phyloP scores from a whole-genome alignment of 2,888 invertebrate species.

The Barypeithes pellucidus region DNA sequence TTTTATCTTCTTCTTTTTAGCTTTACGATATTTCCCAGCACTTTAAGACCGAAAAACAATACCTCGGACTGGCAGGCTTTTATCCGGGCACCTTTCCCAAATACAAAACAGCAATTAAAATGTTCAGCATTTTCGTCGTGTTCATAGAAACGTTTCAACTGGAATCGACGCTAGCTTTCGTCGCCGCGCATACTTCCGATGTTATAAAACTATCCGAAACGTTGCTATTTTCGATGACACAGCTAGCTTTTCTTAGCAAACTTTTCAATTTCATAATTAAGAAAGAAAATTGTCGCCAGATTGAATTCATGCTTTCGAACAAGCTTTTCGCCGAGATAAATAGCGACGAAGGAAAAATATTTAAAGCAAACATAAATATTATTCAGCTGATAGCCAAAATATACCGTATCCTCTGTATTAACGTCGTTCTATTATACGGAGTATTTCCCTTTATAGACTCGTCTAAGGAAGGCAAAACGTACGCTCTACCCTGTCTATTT shows the following conservation, averaged over 20 bases:
- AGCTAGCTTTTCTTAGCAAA: constrained; percentile 52
- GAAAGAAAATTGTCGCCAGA: constrained; percentile 28
- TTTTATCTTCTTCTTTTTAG: constrained; percentile 35
- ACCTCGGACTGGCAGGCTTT: constrained; percentile 46
- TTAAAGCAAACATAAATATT: constrained; percentile 24
- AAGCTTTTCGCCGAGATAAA: constrained; percentile 36
- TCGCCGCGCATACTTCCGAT: constrained; percentile 32
- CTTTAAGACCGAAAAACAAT: constrained; percentile 43
- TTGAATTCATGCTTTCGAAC: constrained; percentile 45
- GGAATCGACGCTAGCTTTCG: constrained; percentile 27
- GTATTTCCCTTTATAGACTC: constrained; percentile 51
- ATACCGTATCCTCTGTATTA: constrained; percentile 41
- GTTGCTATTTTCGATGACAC: constrained; percentile 45
- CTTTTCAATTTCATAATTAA: constrained; percentile 46
- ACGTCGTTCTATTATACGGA: constrained; percentile 38
- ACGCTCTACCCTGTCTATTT: constrained; percentile 51
- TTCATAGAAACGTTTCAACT: constrained; percentile 35
- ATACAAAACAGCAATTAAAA: constrained; percentile 17
- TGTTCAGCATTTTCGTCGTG: constrained; percentile 22
- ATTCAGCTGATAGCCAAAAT: constrained; percentile 36
- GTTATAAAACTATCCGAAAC: constrained; percentile 48
- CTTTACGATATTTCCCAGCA: constrained; percentile 27
- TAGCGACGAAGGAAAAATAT: constrained; percentile 34
- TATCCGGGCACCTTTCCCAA: constrained; percentile 36
- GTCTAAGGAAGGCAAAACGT: constrained; percentile 29